These are phyloP conservation scores for Pachydiplax longipennis DNA, from an alignment of 2,888 invertebrate genomes.

Conservation along the genomic window DNA sequence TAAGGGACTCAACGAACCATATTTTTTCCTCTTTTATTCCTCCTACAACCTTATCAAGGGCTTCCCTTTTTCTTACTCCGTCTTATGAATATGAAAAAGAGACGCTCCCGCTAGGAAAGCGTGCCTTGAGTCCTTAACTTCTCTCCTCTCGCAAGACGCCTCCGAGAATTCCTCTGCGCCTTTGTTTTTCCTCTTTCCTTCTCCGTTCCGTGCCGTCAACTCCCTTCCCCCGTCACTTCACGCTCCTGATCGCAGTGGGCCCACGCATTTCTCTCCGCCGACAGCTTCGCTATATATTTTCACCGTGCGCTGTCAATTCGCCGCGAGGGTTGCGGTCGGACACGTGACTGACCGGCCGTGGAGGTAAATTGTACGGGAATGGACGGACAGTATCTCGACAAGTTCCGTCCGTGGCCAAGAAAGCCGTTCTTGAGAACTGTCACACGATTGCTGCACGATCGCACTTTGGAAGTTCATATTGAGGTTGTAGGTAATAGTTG, in stretches of 20 bases:
- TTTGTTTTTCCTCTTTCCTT: conserved; percentile 17
- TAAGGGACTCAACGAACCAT: conserved; percentile 31
- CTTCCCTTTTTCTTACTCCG: conserved; percentile 24
- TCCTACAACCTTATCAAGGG: conserved; percentile 19
- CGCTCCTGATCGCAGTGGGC: not conserved
- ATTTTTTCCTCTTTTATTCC: not conserved
- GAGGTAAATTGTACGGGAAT: not conserved
- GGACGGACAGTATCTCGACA: not conserved
- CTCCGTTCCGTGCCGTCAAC: not conserved
- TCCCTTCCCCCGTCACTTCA: not conserved
- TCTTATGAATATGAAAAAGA: conserved; percentile 42
- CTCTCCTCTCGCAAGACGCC: not conserved
- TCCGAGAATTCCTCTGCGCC: not conserved
- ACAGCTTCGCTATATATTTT: too few relatives aligned
- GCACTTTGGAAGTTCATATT: too few relatives aligned
- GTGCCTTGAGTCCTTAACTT: conserved; percentile 27
- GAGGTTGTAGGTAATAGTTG: too few relatives aligned
- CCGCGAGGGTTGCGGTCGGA: too few relatives aligned
- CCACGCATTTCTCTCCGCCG: too few relatives aligned
- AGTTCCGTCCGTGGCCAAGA: too few relatives aligned
- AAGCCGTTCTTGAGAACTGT: not conserved
- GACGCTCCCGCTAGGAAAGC: not conserved
- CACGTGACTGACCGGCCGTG: too few relatives aligned
- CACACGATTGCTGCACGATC: too few relatives aligned
- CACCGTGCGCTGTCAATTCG: too few relatives aligned